Evolutionary conservation across 2,797 vertebrate species (phyloP).

Genomic region (Rhyacichthys aspro): DNA sequence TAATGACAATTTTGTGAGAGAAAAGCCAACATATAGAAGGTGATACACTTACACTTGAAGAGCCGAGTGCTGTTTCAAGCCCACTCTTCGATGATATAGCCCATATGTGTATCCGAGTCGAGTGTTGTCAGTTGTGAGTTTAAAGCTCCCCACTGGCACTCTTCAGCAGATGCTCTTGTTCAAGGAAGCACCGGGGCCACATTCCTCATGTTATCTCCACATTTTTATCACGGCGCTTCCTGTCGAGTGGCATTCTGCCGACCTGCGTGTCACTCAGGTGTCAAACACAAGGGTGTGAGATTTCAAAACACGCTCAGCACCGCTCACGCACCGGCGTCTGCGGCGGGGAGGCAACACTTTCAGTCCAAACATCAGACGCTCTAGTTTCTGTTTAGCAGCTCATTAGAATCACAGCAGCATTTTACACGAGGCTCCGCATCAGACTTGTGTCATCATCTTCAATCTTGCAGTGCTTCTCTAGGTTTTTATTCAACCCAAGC

Average conservation of each 20-base stretch:
- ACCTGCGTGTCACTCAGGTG: conserved; percentile 10
- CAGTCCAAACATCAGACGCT: conserved; percentile 5
- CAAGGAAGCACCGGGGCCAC: background rate
- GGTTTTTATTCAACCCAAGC: no score
- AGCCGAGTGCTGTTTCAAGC: background rate
- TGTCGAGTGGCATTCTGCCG: conserved; percentile 59
- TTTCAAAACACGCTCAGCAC: conserved; percentile 17
- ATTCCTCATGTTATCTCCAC: conserved; percentile 3
- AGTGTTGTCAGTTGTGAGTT: background rate
- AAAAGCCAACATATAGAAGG: no score
- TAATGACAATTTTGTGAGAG: no score
- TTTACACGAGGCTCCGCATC: background rate
- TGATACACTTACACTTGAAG: background rate
- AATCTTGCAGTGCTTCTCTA: no score
- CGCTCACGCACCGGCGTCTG: background rate
- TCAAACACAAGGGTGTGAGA: conserved; percentile 12
- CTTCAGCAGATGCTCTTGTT: background rate
- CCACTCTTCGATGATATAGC: background rate
- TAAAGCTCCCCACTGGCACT: background rate
- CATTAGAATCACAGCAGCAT: background rate
- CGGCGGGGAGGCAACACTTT: conserved; percentile 13
- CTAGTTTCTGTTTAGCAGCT: conserved; percentile 7
- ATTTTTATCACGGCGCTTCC: conserved; percentile 40
- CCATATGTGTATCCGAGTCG: background rate
- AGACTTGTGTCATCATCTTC: no score